Evolutionary conservation across 2,797 vertebrate species (phyloP), one percentile per base, ranked within the genome.

Genomic region (Fratercula arctica): DNA sequence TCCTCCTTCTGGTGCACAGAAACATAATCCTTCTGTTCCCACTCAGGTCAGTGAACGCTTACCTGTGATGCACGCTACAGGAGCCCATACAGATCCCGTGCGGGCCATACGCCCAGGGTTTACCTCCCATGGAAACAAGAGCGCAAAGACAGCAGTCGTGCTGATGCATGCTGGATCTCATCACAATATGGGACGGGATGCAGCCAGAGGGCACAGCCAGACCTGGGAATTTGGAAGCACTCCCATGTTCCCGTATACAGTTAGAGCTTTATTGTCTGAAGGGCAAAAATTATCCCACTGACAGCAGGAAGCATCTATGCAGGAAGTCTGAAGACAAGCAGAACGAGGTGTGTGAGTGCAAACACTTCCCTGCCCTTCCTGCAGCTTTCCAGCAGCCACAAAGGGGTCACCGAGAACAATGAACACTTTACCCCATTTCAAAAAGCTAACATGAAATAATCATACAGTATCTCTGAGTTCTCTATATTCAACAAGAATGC

Each of bases 301-400:
- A 81, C 54, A 89, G 94, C 90, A 95, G 95, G 94, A 96, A 96
- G 82, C 72, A 64, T 24, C 53, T 16, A 90, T 66, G 64, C 84
- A 96, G 96, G 94, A 97, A 97, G 85, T 13, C 76, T 84, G 89
- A 89, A 91, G 90, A 73, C 87, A 75, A 89, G 85, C 73, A 96
- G 90, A 89, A 66, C 0, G 33, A 93, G 72, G 85, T 92, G 76
- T 75, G 85, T 75, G 57, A 93, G 37, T 26, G 87, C 89, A 91
- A 83, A 80, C 82, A 35, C 66, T 76, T 91, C 81, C 89, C 66
- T 87, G 85, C 82, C 87, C 95, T 96, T 96, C 94, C 96, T 93
- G 87, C 75, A 81, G 81, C 79, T 84, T 91, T 85, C 64, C 80
- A 95, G 87, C 76, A 54, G 54, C 73, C 87, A 86, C 0, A 1